phyloP scores from a whole-genome alignment of 37 sponge, comb jelly and placozoan species.

The Oopsacas minuta region DNA sequence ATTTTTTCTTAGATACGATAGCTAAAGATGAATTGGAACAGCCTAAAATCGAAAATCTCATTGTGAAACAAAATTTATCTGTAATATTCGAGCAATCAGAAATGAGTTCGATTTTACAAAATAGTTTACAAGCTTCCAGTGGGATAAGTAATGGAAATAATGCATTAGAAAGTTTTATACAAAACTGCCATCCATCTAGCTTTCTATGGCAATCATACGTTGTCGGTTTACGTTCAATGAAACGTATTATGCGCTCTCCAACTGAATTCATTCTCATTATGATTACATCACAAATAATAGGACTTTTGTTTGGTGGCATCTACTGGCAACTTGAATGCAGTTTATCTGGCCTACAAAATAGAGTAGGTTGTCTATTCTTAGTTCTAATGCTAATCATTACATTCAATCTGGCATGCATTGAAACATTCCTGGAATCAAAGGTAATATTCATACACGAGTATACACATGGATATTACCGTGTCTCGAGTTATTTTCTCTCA shows the following conservation, averaged over 20 bases:
- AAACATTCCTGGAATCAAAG: background rate
- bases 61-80: background rate
- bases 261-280: background rate
- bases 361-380: background rate
- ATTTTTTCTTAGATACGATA: slow-evolving; percentile 63
- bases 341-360: slow-evolving; percentile 18
- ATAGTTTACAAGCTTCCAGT: background rate
- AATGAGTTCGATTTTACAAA: background rate
- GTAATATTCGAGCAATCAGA: background rate
- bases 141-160: background rate
- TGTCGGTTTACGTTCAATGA: background rate
- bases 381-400: background rate
- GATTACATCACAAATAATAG: background rate
- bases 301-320: slow-evolving; percentile 30
- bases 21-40: slow-evolving; percentile 28
- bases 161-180: background rate
- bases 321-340: slow-evolving; percentile 31
- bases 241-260: background rate
- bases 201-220: background rate
- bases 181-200: background rate
- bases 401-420: background rate
- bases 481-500: slow-evolving; percentile 57
- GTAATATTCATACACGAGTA: slow-evolving; percentile 39
- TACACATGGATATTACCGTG: slow-evolving; percentile 63
- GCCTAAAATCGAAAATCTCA: background rate